These are phyloP conservation scores for Ploceus nigricollis DNA, from an alignment of 2,113 vertebrate species.

Conservation along the genomic window DNA sequence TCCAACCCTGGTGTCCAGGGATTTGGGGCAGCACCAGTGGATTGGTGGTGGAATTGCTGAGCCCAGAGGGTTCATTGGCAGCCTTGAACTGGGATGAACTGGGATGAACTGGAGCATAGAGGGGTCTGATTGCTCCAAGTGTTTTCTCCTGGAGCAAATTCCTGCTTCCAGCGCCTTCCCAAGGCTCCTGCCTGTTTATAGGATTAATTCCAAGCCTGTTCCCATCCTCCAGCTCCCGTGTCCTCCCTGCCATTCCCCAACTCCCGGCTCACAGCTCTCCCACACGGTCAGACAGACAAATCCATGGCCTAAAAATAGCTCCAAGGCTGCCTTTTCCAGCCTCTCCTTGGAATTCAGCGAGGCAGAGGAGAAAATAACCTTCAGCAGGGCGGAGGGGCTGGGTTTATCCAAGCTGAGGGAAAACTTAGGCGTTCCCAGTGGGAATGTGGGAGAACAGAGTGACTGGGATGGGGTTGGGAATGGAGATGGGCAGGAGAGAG, in stretches of 20 bases:
- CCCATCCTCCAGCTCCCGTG: not conserved
- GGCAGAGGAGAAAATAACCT: conserved; percentile 54
- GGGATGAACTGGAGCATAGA: not conserved
- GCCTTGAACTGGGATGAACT: not conserved
- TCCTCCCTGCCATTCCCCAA: not conserved
- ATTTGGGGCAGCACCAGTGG: not conserved
- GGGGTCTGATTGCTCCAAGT: not conserved
- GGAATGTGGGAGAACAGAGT: not conserved
- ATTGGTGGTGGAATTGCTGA: not conserved
- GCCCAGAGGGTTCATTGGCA: not conserved
- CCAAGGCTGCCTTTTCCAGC: not conserved
- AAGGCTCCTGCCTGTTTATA: fast-evolving
- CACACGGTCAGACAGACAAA: not conserved
- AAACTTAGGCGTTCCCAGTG: not conserved
- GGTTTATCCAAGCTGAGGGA: not conserved
- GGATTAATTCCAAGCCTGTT: not conserved
- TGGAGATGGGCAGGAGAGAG: not conserved
- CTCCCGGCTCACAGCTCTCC: not conserved
- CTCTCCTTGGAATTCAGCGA: conserved; percentile 9
- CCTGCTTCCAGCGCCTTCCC: not conserved
- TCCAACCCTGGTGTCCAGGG: not conserved
- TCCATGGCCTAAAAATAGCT: conserved; percentile 34
- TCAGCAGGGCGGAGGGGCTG: not conserved
- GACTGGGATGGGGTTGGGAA: not conserved
- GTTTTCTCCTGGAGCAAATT: not conserved